A percentile compares a stretch with the other conserved stretches of the same genome.
Conservation (phyloP, 2,113 vertebrate genomes). For the Melozone crissalis region DNA sequence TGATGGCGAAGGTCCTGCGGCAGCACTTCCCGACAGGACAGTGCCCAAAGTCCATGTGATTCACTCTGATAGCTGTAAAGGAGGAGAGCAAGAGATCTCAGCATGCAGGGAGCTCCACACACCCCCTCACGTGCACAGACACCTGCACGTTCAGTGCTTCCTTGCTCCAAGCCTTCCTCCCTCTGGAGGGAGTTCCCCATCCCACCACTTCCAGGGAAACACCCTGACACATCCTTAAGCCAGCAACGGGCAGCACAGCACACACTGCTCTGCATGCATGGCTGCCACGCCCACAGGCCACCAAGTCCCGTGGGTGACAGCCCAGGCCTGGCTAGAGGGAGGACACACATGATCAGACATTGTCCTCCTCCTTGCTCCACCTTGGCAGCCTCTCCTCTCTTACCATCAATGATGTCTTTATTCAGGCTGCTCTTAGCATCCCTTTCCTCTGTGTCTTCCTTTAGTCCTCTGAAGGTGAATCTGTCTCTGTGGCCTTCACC, state of each 20-base stretch:
- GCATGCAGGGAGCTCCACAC: background rate
- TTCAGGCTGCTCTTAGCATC: background rate
- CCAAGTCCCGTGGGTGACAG: background rate
- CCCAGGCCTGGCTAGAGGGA: background rate
- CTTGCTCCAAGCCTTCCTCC: background rate
- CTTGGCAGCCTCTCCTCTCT: background rate
- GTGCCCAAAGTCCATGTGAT: conserved; percentile 84
- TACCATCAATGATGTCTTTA: conserved; percentile 69
- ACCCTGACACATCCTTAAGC: background rate
- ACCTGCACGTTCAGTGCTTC: accelerated
- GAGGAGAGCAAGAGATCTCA: background rate
- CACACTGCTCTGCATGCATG: background rate
- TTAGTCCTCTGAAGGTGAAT: background rate
- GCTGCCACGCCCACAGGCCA: background rate
- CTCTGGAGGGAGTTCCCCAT: background rate
- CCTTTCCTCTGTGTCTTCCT: background rate
- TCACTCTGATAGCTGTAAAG: conserved; percentile 59
- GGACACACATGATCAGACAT: background rate
- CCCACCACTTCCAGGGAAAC: background rate
- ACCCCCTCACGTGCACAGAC: background rate
- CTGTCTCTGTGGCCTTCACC: background rate
- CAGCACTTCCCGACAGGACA: conserved; percentile 77
- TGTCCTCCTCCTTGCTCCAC: background rate
- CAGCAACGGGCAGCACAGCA: background rate
- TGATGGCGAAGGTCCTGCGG: conserved; percentile 80